phyloP scores from a whole-genome alignment of 1,140 invertebrate species.

The Aphelinus atriplicis region DNA sequence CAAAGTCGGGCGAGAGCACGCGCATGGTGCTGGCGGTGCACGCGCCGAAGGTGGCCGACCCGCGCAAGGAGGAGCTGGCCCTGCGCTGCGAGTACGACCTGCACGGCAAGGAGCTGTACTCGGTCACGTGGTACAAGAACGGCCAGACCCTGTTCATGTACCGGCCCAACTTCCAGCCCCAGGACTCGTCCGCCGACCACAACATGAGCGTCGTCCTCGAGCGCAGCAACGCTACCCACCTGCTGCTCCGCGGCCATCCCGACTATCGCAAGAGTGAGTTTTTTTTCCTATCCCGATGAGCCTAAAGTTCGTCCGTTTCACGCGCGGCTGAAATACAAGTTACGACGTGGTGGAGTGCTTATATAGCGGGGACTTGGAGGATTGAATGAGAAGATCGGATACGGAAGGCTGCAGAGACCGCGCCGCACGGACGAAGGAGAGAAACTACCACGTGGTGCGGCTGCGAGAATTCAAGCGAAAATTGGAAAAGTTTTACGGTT shows the following conservation, averaged over 20 bases:
- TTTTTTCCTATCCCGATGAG: too few species aligned
- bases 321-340: too few species aligned
- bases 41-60: slow-evolving; percentile 58
- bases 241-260: neutral
- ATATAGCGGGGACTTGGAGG: too few species aligned
- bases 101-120: slow-evolving; percentile 66
- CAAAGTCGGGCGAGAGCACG: too few species aligned
- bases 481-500: too few species aligned
- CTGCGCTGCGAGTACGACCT: slow-evolving; percentile 67
- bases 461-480: too few species aligned
- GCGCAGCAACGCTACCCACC: slow-evolving; percentile 13
- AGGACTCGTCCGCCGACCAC: neutral
- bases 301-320: too few species aligned
- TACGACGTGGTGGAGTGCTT: too few species aligned
- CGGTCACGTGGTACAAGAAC: slow-evolving; percentile 77
- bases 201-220: slow-evolving; percentile 12
- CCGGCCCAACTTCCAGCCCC: slow-evolving; percentile 74
- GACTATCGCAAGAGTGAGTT: slow-evolving; percentile 26
- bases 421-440: too few species aligned
- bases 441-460: too few species aligned
- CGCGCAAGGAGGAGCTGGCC: slow-evolving; percentile 63
- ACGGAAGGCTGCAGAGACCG: too few species aligned
- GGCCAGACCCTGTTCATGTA: slow-evolving; percentile 71
- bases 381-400: too few species aligned
- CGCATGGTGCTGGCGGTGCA: slow-evolving; percentile 38